These are phyloP conservation scores for Limenitis arthemis DNA, from an alignment of 2,888 invertebrate species.

Conservation along the genomic window DNA sequence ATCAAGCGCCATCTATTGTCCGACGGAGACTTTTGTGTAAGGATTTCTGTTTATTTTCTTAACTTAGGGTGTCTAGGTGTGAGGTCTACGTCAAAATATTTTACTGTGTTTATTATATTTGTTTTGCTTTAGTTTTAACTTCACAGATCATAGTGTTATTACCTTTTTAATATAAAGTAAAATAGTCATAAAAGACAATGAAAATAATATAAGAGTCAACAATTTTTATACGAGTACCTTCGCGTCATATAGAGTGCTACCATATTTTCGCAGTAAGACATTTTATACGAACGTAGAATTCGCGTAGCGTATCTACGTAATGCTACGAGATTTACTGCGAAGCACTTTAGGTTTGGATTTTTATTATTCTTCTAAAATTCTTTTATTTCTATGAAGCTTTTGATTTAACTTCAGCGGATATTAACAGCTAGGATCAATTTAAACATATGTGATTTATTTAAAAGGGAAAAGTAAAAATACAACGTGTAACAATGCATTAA, in stretches of 20 bases:
- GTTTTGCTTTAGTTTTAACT: not conserved
- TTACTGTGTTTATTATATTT: not conserved
- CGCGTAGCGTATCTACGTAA: conserved; percentile 16
- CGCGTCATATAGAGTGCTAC: too few species aligned
- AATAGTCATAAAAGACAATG: too few species aligned
- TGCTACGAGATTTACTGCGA: conserved; percentile 15
- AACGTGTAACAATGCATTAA: not conserved
- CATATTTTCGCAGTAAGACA: not conserved
- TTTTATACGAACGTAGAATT: conserved; percentile 2
- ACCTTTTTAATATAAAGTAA: too few species aligned
- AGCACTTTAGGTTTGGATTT: conserved; percentile 3
- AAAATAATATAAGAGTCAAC: too few species aligned
- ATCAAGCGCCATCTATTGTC: conserved; percentile 71
- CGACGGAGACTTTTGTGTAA: conserved; percentile 53
- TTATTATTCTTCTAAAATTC: not conserved
- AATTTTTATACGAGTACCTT: too few species aligned
- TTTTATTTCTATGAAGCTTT: not conserved
- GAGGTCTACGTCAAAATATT: not conserved
- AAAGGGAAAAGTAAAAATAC: not conserved
- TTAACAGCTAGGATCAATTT: too few species aligned
- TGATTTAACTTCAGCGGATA: not conserved
- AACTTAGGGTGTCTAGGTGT: conserved; percentile 7
- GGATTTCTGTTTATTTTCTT: conserved; percentile 30
- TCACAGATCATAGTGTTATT: too few species aligned
- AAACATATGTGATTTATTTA: too few species aligned